Conservation (phyloP, 2,113 vertebrate genomes). For the Bubalus kerabau region DNA sequence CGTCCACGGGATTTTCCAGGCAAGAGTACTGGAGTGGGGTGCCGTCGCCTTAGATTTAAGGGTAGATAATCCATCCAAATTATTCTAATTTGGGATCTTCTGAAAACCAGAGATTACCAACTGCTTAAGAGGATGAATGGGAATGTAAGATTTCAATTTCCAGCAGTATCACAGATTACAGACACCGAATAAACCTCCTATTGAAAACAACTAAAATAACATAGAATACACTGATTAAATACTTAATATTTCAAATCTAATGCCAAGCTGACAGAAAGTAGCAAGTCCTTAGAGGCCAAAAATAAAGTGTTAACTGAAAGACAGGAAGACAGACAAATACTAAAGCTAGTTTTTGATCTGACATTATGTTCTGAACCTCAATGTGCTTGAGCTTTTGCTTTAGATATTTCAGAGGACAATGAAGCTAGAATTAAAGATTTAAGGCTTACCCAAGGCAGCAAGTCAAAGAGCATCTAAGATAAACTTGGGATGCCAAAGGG, state of each 20-base stretch:
- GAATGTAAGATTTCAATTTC: background rate
- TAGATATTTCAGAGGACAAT: background rate
- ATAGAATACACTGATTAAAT: background rate
- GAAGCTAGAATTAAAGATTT: background rate
- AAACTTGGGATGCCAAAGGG: background rate
- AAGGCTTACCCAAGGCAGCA: background rate
- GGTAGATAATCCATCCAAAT: background rate
- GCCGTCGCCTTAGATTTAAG: background rate
- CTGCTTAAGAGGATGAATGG: background rate
- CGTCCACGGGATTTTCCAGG: too few species aligned
- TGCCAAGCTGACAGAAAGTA: background rate
- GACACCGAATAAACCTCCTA: background rate
- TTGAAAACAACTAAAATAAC: background rate
- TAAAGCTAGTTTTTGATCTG: background rate
- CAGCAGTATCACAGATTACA: background rate
- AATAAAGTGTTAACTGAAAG: background rate
- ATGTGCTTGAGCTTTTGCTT: background rate
- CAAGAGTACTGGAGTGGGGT: too few species aligned
- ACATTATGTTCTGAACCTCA: background rate
- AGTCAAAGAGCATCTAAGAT: background rate
- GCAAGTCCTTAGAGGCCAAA: background rate
- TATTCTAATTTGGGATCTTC: background rate
- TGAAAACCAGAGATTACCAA: background rate
- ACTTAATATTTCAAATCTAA: background rate
- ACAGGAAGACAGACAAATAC: background rate